Percentiles rank a stretch among this genome's conserved stretches.
phyloP scores from a whole-genome alignment of 1,140 invertebrate genomes.

The Mesaphorura yosii region DNA sequence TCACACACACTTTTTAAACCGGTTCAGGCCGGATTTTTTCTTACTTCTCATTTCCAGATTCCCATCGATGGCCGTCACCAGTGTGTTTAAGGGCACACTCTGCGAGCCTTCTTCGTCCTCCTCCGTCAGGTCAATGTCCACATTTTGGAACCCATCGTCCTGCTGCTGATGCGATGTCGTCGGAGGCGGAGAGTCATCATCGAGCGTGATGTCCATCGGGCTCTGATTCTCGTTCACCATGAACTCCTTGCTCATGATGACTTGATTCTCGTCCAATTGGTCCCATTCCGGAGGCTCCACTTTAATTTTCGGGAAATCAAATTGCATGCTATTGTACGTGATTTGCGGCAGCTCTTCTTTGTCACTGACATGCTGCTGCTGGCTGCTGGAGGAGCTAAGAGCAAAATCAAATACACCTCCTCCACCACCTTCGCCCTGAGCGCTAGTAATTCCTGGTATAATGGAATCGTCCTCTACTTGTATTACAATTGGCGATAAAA shows the following conservation, averaged over 20 bases:
- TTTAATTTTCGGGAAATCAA: constrained; percentile 31
- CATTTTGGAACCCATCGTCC: neutral
- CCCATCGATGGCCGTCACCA: constrained; percentile 19
- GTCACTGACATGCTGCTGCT: neutral
- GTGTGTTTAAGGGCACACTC: neutral
- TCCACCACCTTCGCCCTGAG: constrained; percentile 1
- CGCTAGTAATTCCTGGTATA: constrained; percentile 19
- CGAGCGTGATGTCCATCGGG: constrained; percentile 10
- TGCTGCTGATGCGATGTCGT: neutral
- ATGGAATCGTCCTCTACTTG: constrained; percentile 20
- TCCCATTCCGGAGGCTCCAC: constrained; percentile 25
- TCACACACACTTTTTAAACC: neutral
- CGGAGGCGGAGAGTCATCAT: neutral
- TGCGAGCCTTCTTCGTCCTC: constrained; percentile 13
- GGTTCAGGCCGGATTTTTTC: neutral
- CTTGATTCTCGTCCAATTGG: constrained; percentile 7
- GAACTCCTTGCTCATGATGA: constrained; percentile 1
- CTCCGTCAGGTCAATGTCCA: constrained; percentile 23
- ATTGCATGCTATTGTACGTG: constrained; percentile 25
- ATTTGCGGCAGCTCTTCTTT: constrained; percentile 12
- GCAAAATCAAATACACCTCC: constrained; percentile 27
- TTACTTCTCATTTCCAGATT: constrained; percentile 13
- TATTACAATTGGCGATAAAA: constrained; percentile 25
- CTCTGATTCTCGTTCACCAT: neutral
- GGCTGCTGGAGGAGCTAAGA: constrained; percentile 2